phyloP scores from a whole-genome alignment of 2,888 invertebrate genomes.

The Keiferia lycopersicella region DNA sequence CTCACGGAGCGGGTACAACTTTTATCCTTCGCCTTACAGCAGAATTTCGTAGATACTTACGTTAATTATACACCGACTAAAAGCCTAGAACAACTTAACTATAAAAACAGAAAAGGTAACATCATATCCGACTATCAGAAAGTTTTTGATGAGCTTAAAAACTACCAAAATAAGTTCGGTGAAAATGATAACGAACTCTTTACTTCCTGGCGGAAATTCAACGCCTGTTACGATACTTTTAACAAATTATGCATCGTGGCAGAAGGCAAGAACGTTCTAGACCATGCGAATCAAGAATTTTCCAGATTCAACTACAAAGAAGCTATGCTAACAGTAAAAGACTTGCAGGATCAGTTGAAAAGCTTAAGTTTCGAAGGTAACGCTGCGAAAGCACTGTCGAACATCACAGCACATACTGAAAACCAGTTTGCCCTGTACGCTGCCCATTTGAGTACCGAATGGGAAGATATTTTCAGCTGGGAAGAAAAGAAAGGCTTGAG shows the following conservation, averaged over 20 bases:
- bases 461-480: constrained; percentile 74
- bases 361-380: constrained; percentile 60
- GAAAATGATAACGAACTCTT: constrained; percentile 56
- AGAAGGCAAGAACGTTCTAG: constrained; percentile 60
- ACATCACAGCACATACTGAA: constrained; percentile 60
- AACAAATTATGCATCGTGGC: constrained; percentile 56
- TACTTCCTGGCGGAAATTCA: constrained; percentile 51
- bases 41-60: constrained; percentile 64
- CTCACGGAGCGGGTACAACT: constrained; percentile 63
- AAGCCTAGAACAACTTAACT: constrained; percentile 70
- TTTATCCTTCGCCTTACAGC: constrained; percentile 67
- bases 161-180: constrained; percentile 46
- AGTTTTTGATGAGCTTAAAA: constrained; percentile 46
- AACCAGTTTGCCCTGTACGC: constrained; percentile 65
- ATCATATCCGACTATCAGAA: constrained; percentile 54
- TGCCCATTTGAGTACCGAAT: constrained; percentile 69
- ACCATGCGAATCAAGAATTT: constrained; percentile 65
- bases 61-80: constrained; percentile 63
- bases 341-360: constrained; percentile 51
- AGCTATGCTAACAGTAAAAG: constrained; percentile 57
- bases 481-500: constrained; percentile 61
- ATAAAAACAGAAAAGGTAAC: constrained; percentile 60
- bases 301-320: constrained; percentile 61
- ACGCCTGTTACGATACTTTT: constrained; percentile 48
- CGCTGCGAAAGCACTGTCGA: constrained; percentile 53